Conservation (phyloP, 2,797 vertebrate genomes). For the Dryobates pubescens region DNA sequence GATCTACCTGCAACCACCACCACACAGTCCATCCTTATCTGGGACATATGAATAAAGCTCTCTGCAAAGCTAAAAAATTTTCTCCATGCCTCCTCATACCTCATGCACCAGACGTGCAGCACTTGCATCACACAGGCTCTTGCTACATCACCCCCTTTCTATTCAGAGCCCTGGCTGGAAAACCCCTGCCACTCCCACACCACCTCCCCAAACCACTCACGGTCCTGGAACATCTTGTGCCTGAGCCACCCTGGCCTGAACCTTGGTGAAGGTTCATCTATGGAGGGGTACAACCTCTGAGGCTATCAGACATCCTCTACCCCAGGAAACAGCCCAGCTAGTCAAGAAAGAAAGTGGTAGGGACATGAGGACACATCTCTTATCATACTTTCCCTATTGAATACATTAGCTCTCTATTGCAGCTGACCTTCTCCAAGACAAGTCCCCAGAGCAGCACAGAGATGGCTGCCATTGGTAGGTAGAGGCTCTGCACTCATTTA, state of each 20-base stretch:
- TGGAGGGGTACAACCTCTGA: background rate
- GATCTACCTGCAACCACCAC: background rate
- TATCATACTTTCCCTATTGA: background rate
- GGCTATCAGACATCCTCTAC: background rate
- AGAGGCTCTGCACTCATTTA: background rate
- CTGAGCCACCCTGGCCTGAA: background rate
- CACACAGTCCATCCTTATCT: background rate
- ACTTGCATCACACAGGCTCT: background rate
- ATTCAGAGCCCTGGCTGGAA: background rate
- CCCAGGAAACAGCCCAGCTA: background rate
- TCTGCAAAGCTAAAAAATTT: background rate
- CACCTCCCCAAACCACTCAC: accelerated
- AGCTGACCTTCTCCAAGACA: background rate
- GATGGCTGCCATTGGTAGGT: background rate
- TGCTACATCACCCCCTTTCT: background rate
- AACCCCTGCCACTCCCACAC: background rate
- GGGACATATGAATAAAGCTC: background rate
- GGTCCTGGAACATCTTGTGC: background rate
- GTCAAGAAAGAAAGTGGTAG: background rate
- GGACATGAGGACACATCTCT: accelerated
- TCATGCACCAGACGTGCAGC: accelerated
- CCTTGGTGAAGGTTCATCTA: background rate
- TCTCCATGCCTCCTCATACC: background rate
- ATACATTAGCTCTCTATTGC: background rate
- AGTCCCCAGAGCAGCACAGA: background rate